Base-by-base conservation (phyloP, 2,797 vertebrate species). In the Brachyrhaphis roseni region DNA sequence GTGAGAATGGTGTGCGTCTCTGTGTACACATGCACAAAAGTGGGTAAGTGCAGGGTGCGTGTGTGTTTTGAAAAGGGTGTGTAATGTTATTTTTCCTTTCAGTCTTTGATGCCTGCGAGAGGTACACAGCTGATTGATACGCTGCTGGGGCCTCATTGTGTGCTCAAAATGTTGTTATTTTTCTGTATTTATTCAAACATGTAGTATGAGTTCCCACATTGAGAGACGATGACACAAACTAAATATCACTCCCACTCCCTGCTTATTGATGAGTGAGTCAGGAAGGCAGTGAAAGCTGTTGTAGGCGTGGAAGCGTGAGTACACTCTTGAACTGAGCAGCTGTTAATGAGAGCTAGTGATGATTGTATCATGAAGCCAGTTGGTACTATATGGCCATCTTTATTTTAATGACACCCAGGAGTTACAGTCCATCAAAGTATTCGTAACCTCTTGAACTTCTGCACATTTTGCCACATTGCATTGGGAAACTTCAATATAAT, bases 41-140 rank as follows among this genome's bases (percentile, higher is more conserved):
- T 91, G 86, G 89, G 85, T 92, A 92, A 92, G 87, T 93, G 90
- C 87, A 90, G 89, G 88, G 89, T 90, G 88, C 79, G 46, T 88
- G 89, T 90, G 91, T 92, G 89, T 94, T 81, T 81, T 88, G 91
- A 86, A 88, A 92, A 91, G 92, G 90, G 91, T 88, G 89, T 91
- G 89, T 90, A 83, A 81, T 83, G 75, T 91, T 86, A 88, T 84
- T 84, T 82, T 82, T 83, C 57, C 77, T 81, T 57, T 8, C 82
- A 82, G 90, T 86, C 87, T 93, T 93, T 93, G 88, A 93, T 92
- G 86, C 85, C 51, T 90, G 88, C 78, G 82, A 92, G 90, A 90
- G 87, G 90, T 87, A 74, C 78, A 41, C 11, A 82, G 78, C 83
- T 91, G 87, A 91, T 91, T 90, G 86, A 91, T 92, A 86, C 86